Base-by-base conservation (phyloP, 2,888 invertebrate genomes). In the Chaetogeoica ovagalla region DNA sequence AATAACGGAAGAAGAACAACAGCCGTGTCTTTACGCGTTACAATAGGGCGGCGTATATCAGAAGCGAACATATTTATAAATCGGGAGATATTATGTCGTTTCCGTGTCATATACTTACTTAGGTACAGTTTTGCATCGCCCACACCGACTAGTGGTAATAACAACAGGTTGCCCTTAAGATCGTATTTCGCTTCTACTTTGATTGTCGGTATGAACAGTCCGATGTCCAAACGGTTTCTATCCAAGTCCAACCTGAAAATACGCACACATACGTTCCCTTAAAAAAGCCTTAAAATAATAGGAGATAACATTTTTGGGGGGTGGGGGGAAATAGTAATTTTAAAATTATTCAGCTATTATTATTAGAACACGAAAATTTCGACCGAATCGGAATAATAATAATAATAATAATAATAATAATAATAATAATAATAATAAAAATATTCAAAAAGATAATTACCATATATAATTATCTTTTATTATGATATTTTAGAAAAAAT, bases 161-260 rank as follows among this genome's bases (percentile, higher is more conserved):
- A 85, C 39, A 90, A 85, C 71, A 90, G 89, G 83, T 90, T 89
- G 8, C 90, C 90, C 84, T 89, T 89, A 7, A 90, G 86, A 85
- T 89, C 88, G 84, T 90, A 90, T 81, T 88, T 87, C 6, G 89
- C 88, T 82, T 88, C 88, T n/a, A 90, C 89, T 55, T 88, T 86
- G 62, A 90, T 85, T 23, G 87, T 84, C 2, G 90, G 90, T 43
- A 91, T 86, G 82, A 87, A 86, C 60, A 90, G 85, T 73, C 89
- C 89, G 82, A 90, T 90, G 83, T 88, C 88, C 82, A 90, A 85
- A 66, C 86, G 86, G 72, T 87, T 87, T 55, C 87, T 87, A 15
- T 86, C 85, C 43, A 89, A 84, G 84, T 90, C 88, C 82, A 90
- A 85, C 71, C 90, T 90, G 84, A 30, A 75, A 76, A 43, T 2